Conservation (phyloP, 2,113 vertebrate genomes). For the Uropsilus gracilis region DNA sequence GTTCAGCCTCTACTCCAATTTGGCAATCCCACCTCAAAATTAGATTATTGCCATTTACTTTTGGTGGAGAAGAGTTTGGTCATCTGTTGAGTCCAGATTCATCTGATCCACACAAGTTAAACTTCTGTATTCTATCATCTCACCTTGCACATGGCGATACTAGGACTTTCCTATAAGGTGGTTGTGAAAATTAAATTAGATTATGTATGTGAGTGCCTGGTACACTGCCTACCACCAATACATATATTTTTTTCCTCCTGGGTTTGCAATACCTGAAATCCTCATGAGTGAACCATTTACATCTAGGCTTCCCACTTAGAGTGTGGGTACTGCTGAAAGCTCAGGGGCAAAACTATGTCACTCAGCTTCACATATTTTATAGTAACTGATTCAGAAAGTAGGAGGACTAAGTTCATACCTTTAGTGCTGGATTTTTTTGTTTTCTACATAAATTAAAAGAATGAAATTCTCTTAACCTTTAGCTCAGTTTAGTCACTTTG, state of each 20-base stretch:
- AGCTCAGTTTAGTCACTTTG: not conserved
- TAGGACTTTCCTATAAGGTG: too few relatives aligned
- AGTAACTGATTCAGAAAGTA: not conserved
- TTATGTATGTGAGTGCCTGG: not conserved
- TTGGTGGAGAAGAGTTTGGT: not conserved
- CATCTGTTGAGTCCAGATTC: not conserved
- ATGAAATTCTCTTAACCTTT: not conserved
- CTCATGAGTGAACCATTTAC: not conserved
- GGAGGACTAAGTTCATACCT: not conserved
- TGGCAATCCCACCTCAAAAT: not conserved
- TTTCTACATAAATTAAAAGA: not conserved
- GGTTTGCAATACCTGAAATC: not conserved
- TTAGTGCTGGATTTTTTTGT: not conserved
- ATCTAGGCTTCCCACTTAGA: not conserved
- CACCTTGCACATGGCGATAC: not conserved
- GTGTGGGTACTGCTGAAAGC: not conserved
- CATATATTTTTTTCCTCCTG: not conserved
- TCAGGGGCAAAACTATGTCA: not conserved
- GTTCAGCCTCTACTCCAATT: not conserved
- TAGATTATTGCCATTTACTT: not conserved
- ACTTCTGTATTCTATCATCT: not conserved
- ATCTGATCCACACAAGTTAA: not conserved
- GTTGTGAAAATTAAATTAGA: not conserved
- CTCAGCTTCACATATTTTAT: not conserved
- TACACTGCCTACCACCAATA: fast-evolving